Evolutionary conservation across 2,888 invertebrate genomes (phyloP).

Genomic region (Trimorus sp.): DNA sequence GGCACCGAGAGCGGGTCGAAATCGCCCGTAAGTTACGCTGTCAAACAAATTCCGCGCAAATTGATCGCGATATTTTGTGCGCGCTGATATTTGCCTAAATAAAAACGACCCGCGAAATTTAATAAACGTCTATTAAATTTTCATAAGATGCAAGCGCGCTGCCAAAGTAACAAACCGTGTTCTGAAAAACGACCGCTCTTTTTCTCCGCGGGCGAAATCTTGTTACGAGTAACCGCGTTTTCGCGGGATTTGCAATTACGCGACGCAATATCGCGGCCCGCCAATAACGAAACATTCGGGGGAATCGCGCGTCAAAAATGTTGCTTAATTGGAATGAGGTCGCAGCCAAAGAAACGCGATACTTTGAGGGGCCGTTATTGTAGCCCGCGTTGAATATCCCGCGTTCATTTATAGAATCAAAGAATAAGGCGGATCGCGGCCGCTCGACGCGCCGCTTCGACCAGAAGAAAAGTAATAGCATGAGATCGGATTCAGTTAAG

Average conservation of each 20-base stretch:
- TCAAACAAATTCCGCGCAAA: background rate
- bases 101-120: background rate
- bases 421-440: constrained; percentile 63
- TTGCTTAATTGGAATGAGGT: constrained; percentile 10
- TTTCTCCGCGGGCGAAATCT: constrained; percentile 5
- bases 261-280: too few species aligned
- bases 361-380: constrained; percentile 38
- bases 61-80: constrained; percentile 1
- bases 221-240: too few species aligned
- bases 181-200: background rate
- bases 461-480: constrained; percentile 70
- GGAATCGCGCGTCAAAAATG: constrained; percentile 1
- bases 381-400: constrained; percentile 40
- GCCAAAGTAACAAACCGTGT: background rate
- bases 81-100: background rate
- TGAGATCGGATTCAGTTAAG: constrained; percentile 77
- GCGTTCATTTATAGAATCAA: constrained; percentile 59
- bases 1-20: too few species aligned
- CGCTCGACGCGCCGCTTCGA: constrained; percentile 64
- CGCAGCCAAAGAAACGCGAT: constrained; percentile 25
- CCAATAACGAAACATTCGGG: too few species aligned
- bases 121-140: constrained; percentile 7
- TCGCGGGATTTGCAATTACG: too few species aligned
- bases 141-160: background rate
- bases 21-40: too few species aligned